Evolutionary conservation across 64 coral and sea anemone species (phyloP), one percentile per base, ranked within the genome.

Genomic region (Stylophora pistillata): DNA sequence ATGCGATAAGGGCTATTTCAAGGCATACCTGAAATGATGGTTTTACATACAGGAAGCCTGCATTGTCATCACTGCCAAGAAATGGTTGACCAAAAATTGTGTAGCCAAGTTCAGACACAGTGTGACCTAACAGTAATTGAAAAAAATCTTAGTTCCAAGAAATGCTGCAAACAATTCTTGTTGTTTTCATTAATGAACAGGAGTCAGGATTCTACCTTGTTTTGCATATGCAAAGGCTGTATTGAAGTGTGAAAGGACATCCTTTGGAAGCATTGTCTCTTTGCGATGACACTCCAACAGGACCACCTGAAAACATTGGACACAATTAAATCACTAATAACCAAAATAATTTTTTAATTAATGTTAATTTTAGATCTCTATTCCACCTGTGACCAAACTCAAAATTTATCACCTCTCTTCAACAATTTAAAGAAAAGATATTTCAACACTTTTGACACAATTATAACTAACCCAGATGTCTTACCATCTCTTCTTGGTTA

Each of bases 21-120:
- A 86, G 25, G 25, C 61, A 21, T 87, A 99, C 97, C 90, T 99
- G 97, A 74, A 93, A 99, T 56, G 97, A 81, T 53, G 97, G 93
- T 56, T 95, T 99, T 34, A 99, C 57, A 78, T 99, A 99, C 25
- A 99, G 90, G 65, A 99, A 99, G 9, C 97, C 97, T 61, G 97
- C 97, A 88, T 99, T 99, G 47, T 86, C 71, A 56, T 82, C 85
- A 74, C 93, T 95, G 56, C 97, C 97, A 78, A 99, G 87, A 85
- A 99, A 99, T 2, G 97, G 97, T 30, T 99, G 97, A 58, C 97
- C 97, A 95, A 99, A 99, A 88, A 99, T 99, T 16, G 97, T 99
- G 30, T 93, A 99, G 32, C 97, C 97, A 68, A 99, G 93, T 84
- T 99, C 93, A 72, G 97, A 95, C 26, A 99, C 97, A 37, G 80